phyloP scores from a whole-genome alignment of 2,797 vertebrate species.

The Enteromius thamalakanensis region DNA sequence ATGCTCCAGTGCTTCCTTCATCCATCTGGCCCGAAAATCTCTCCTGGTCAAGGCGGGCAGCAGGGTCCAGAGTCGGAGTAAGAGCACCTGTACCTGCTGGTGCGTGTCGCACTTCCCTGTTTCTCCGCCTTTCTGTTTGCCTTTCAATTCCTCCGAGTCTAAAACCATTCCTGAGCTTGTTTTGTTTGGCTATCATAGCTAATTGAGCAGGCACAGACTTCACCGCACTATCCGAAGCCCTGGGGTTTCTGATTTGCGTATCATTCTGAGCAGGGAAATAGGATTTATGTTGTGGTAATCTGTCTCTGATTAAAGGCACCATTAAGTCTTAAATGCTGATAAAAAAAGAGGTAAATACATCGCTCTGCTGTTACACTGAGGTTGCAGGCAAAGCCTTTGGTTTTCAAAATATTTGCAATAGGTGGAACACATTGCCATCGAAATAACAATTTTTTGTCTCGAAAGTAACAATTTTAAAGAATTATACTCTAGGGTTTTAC shows the following conservation, averaged over 20 bases:
- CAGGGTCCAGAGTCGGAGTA: conserved; percentile 54
- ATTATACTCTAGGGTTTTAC: conserved; percentile 20
- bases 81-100: conserved; percentile 69
- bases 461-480: conserved; percentile 39
- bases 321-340: conserved; percentile 52
- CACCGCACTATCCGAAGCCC: conserved; percentile 41
- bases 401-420: conserved; percentile 51
- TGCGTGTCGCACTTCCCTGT: conserved; percentile 60
- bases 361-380: conserved; percentile 16
- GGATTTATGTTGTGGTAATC: conserved; percentile 64
- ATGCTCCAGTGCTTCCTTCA: conserved; percentile 30
- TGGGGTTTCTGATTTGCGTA: conserved; percentile 22
- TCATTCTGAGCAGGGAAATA: conserved; percentile 49
- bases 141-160: conserved; percentile 54
- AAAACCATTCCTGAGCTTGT: conserved; percentile 57
- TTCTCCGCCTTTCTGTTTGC: conserved; percentile 56
- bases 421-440: conserved; percentile 40
- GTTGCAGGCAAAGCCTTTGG: conserved; percentile 5
- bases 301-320: conserved; percentile 60
- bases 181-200: conserved; percentile 68
- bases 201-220: conserved; percentile 61
- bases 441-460: conserved; percentile 8
- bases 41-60: conserved; percentile 40
- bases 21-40: conserved; percentile 45
- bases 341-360: conserved; percentile 30